Base-by-base conservation (phyloP, 2,113 vertebrate species). In the Oxygymnocypris stewartii region DNA sequence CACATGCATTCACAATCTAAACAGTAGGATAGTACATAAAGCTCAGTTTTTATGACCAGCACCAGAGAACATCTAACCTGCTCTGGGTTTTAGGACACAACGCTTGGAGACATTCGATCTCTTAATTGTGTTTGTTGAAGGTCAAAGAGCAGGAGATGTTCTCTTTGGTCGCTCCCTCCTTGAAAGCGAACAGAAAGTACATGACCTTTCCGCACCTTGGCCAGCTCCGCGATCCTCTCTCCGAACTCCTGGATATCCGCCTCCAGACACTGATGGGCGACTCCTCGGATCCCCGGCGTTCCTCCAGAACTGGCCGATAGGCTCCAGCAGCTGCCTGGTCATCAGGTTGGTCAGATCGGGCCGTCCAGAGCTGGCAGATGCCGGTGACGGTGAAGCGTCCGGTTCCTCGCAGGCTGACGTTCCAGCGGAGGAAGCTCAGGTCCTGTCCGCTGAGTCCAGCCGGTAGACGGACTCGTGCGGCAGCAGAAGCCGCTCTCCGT, bases 301-400 rank as follows among this genome's bases (percentile, higher is more conserved):
- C 88, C 94, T 95, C 97, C 97, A 99, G 92, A 99, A 97, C 57
- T 97, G 95, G 4, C 96, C 97, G 0, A 94, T 93, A 0, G 97
- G 98, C 28, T 99, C 98, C 91, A 98, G 95, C 7, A 99, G 96
- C 94, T 99, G 97, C 16, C 97, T 94, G 1, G 94, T 96, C 97
- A 98, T 99, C 84, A 99, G 96, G 90, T 97, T 90, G 91, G 98
- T 99, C 91, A 99, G 97, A 86, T 99, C 97, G 0, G 98, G 98
- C 0, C n/a, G 97, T 99, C 97, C 97, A 99, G 87, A 95, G 96
- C 90, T 99, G 97, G n/a, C 96, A 99, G 28, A 97, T 98, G 18
- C 97, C 98, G 0, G 94, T 96, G 92, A 99, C 89, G 0, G 87
- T 95, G 85, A 97, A 94, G 4, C 96, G 95, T 6, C 97, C 98